Conservation (phyloP, 2,113 vertebrate species). For the Drymodes brunneopygia region DNA sequence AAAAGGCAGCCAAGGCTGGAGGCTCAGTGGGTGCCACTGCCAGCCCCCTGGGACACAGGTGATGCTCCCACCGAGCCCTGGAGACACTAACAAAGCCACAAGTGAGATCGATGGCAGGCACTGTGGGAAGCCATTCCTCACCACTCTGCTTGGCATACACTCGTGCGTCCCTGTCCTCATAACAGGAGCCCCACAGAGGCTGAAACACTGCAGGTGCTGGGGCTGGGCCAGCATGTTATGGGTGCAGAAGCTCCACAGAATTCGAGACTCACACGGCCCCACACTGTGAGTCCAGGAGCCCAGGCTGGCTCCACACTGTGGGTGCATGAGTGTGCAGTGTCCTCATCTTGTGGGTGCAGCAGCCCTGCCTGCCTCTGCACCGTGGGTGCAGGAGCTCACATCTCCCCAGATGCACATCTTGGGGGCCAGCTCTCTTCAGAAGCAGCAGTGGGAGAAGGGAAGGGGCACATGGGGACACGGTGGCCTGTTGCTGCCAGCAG, state of each 20-base stretch:
- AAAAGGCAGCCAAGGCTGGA: neutral
- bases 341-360: neutral
- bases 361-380: neutral
- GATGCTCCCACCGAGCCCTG: neutral
- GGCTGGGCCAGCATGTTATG: fast-evolving
- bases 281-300: neutral
- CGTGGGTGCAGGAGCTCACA: neutral
- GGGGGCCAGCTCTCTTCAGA: neutral
- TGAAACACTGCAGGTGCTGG: neutral
- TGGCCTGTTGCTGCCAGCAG: neutral
- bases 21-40: neutral
- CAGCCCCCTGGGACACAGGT: neutral
- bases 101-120: neutral
- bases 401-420: neutral
- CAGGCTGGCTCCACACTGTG: neutral
- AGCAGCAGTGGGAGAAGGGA: neutral
- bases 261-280: neutral
- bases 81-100: fast-evolving
- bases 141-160: neutral
- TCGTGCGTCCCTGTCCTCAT: too few species aligned
- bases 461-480: neutral
- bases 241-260: neutral
- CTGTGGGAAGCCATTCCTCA: neutral
- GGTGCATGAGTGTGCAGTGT: fast-evolving
- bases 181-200: neutral